These are phyloP conservation scores for Pica pica DNA, from an alignment of 2,113 vertebrate species.

Conservation along the genomic window DNA sequence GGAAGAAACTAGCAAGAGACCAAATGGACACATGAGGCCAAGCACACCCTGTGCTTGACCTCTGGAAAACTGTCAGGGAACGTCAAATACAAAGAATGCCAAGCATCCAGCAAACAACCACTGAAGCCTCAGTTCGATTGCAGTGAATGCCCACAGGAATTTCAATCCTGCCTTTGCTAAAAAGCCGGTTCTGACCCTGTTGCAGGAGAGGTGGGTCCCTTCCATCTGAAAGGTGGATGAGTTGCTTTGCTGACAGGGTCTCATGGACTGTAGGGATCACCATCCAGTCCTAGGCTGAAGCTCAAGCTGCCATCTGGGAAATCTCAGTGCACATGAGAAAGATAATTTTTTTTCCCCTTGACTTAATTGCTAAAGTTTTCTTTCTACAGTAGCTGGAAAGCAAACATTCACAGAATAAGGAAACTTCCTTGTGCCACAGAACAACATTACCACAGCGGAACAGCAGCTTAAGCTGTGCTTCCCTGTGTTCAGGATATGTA, in stretches of 20 bases:
- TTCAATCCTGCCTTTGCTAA: not conserved
- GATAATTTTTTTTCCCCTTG: accelerated
- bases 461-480: conserved; percentile 3
- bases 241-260: not conserved
- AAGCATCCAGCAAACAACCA: not conserved
- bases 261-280: not conserved
- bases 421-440: not conserved
- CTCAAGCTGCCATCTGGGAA: not conserved
- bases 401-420: not conserved
- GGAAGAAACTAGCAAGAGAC: not conserved
- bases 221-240: not conserved
- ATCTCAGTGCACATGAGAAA: not conserved
- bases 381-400: conserved; percentile 13
- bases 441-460: not conserved
- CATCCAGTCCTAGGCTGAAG: not conserved
- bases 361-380: not conserved
- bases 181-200: not conserved
- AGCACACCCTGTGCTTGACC: not conserved
- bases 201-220: not conserved
- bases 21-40: not conserved
- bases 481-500: conserved; percentile 21
- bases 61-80: not conserved
- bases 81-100: not conserved
- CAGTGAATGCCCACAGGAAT: not conserved
- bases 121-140: not conserved